Evolutionary conservation across 2,113 vertebrate genomes (phyloP), one percentile per base, ranked within the genome.

Genomic region (Brachypodius melanocephalos): DNA sequence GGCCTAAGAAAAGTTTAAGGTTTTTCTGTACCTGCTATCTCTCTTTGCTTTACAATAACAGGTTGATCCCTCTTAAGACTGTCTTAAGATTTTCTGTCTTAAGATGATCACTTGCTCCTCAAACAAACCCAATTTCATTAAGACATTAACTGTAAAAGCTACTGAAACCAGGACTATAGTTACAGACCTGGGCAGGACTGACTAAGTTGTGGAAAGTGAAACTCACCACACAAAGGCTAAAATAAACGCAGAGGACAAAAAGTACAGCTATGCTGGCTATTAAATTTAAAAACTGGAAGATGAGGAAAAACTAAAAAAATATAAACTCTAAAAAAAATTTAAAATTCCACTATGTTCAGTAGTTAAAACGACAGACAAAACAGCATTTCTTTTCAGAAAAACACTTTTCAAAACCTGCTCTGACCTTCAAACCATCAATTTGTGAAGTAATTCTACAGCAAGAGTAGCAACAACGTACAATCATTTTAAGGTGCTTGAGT

Each of bases 301-400:
- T 4, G 1, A 84, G 3, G 6, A 59, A 24, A 65, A 80, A 36
- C 3, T 28, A 49, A 65, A 78, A 74, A 68, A 40, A 14, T 2
- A 48, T 8, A 65, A 76, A 55, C 3, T 5, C 4, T 5, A 6
- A 31, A 85, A 88, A 62, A 38, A 26, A 25, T 8, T 49, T 43
- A 8, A 81, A 24, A 17, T 29, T 6, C 12, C 10, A 2, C 17
- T 8, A 15, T 0, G 2, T 61, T 75, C 57, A 63, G 7, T 1
- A 48, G 29, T 51, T 74, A 52, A 68, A 80, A 49, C 22, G 46
- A 28, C 0, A 1, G 10, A 32, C 32, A 67, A 29, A 29, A 48
- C 1, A 52, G 15, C 11, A 49, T 12, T 46, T 24, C 13, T 32
- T 67, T 62, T 54, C 25, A 21, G 22, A 34, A 43, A 59, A 85